Evolutionary conservation across 53 echinoderm and acorn worm genomes (phyloP), one percentile per base, ranked within the genome.

Genomic region (Actinopyga echinites): DNA sequence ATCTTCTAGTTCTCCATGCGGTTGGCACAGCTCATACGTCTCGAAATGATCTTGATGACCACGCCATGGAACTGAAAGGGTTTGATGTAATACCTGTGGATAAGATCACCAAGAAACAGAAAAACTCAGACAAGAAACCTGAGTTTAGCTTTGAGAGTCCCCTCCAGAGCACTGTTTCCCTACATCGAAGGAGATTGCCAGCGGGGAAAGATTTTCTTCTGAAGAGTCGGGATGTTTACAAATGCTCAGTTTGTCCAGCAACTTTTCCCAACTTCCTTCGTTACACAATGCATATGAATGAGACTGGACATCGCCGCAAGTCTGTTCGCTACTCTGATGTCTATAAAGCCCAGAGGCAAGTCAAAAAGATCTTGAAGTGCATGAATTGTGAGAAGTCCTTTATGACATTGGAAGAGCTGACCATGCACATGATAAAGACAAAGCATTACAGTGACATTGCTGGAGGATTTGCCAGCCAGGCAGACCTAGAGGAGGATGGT

Each of bases 351-450:
- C 85, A 89, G 33, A 74, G 75, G 37, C 93, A 93, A 29, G 91
- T 93, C 30, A 93, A 93, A 35, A 83, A 93, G 57, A 93, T 95
- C 53, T 86, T 95, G 87, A 95, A 95, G 69, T 95, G 95, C 63
- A 89, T 95, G 83, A 91, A 93, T 62, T 95, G 95, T 83, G 90
- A 93, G 42, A 82, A 91, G 38, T 93, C 95, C 1, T 95, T 95
- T 65, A 80, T 89, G 49, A 95, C 89, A 24, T 87, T 95, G 6
- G 91, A 95, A 57, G 95, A 95, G 42, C 83, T 95, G 57, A 95
- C 95, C 42, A 93, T 95, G 91, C 95, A 95, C 71, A 95, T 95
- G 95, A 90, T 95, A 57, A 86, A 90, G 54, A 95, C 93, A 25
- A 93, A 95, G 74, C 95, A 95, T 57, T 95, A 93, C 83, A 95